Percentiles rank a stretch among this genome's conserved stretches.
Conservation (phyloP, 2,797 vertebrate species). For the Otus scops region DNA sequence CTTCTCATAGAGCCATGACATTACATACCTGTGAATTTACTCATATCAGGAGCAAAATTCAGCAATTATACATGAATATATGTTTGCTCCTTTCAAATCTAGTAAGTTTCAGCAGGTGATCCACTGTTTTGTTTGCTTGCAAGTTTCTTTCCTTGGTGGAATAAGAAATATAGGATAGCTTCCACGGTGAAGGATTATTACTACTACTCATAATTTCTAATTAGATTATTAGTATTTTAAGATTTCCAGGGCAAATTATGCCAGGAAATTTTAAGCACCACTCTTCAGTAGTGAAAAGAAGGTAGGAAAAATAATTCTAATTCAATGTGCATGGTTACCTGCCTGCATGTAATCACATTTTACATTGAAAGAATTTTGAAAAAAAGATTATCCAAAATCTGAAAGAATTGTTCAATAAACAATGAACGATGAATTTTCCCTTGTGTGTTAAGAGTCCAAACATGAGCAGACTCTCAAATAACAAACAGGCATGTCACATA, state of each 20-base stretch:
- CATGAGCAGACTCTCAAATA: constrained; percentile 29
- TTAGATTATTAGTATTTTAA: background rate
- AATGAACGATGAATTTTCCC: background rate
- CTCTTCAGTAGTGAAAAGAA: background rate
- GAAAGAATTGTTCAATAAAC: background rate
- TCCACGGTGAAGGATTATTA: background rate
- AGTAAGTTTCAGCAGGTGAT: background rate
- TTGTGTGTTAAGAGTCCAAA: background rate
- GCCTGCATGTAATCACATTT: background rate
- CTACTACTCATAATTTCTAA: background rate
- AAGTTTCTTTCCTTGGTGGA: background rate
- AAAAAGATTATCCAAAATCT: background rate
- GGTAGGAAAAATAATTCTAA: background rate
- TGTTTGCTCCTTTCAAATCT: background rate
- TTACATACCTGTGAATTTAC: background rate
- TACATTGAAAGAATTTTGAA: background rate
- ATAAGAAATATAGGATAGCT: background rate
- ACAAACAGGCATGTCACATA: constrained; percentile 25
- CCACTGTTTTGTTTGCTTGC: background rate
- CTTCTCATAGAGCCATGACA: background rate
- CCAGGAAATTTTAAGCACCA: background rate
- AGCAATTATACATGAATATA: background rate
- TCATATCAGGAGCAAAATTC: background rate
- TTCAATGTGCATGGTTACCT: background rate
- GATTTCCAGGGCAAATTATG: background rate